phyloP scores from a whole-genome alignment of 2,113 vertebrate genomes.

The Alexandromys fortis region DNA sequence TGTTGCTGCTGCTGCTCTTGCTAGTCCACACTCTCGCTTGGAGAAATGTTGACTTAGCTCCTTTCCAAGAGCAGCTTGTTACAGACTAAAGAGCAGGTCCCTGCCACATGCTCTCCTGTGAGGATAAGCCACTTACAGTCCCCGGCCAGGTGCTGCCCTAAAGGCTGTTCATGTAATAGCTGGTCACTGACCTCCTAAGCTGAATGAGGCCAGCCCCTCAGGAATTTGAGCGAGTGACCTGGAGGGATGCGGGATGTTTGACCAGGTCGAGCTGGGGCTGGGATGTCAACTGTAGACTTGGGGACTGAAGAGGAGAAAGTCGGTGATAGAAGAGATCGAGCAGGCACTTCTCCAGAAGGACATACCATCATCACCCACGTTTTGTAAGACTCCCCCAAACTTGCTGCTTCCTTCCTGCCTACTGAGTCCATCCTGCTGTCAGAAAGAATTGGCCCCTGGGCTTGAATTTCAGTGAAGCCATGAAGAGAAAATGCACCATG shows the following conservation, averaged over 20 bases:
- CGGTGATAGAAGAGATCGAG: not conserved
- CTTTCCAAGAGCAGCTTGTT: not conserved
- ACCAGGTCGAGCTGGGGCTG: not conserved
- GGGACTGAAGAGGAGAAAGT: not conserved
- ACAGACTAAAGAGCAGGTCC: too few relatives aligned
- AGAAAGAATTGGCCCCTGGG: constrained; percentile 85
- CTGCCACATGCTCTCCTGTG: not conserved
- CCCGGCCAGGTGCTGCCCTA: constrained; percentile 28
- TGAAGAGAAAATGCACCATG: constrained; percentile 95
- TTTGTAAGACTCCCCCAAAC: not conserved
- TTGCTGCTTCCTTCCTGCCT: not conserved
- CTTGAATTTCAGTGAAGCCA: constrained; percentile 92
- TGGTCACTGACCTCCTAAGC: constrained; percentile 52
- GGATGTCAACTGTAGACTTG: not conserved
- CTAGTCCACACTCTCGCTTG: not conserved
- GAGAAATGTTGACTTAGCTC: not conserved
- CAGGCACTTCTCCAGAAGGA: not conserved
- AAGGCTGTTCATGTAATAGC: constrained; percentile 19
- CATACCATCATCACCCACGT: not conserved
- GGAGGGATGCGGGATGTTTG: not conserved
- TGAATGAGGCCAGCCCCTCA: not conserved
- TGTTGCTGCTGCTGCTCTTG: not conserved
- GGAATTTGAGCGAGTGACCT: not conserved
- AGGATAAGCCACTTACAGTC: too few relatives aligned
- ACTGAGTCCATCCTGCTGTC: constrained; percentile 71